Conservation (phyloP, 2,797 vertebrate genomes). For the Lagodon rhomboides region DNA sequence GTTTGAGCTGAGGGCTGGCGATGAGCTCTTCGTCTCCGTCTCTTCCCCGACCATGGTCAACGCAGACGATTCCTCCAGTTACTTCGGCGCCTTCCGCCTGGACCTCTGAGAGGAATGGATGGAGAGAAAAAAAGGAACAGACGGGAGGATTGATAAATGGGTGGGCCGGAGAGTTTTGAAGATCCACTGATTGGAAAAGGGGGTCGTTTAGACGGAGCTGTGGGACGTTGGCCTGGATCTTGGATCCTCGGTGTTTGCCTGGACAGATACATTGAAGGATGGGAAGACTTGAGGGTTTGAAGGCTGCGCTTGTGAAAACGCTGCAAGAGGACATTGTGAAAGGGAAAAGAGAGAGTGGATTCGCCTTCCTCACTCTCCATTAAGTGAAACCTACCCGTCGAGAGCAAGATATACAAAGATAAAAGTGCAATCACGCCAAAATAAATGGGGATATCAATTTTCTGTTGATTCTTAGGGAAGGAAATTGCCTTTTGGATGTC, state of each 20-base stretch:
- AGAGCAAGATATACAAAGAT: slow-evolving; percentile 50
- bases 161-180: slow-evolving; percentile 42
- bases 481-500: slow-evolving; percentile 33
- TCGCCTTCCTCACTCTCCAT: slow-evolving; percentile 29
- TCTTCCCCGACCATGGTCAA: slow-evolving; percentile 89
- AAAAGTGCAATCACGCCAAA: slow-evolving; percentile 54
- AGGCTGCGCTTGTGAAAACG: slow-evolving; percentile 19
- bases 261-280: slow-evolving; percentile 45
- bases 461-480: slow-evolving; percentile 25
- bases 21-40: slow-evolving; percentile 92
- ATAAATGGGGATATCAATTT: slow-evolving; percentile 48
- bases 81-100: slow-evolving; percentile 91
- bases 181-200: slow-evolving; percentile 25
- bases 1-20: slow-evolving; percentile 90
- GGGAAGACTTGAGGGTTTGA: slow-evolving; percentile 24
- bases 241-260: slow-evolving; percentile 38
- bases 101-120: slow-evolving; percentile 83
- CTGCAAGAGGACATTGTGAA: slow-evolving; percentile 20
- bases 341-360: slow-evolving; percentile 36
- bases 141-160: slow-evolving; percentile 22
- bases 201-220: slow-evolving; percentile 8
- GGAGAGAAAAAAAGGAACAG: not conserved
- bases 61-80: slow-evolving; percentile 88
- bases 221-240: slow-evolving; percentile 23
- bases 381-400: slow-evolving; percentile 2